These are phyloP conservation scores for Drepana falcataria DNA, from an alignment of 2,888 invertebrate genomes.

Conservation along the genomic window DNA sequence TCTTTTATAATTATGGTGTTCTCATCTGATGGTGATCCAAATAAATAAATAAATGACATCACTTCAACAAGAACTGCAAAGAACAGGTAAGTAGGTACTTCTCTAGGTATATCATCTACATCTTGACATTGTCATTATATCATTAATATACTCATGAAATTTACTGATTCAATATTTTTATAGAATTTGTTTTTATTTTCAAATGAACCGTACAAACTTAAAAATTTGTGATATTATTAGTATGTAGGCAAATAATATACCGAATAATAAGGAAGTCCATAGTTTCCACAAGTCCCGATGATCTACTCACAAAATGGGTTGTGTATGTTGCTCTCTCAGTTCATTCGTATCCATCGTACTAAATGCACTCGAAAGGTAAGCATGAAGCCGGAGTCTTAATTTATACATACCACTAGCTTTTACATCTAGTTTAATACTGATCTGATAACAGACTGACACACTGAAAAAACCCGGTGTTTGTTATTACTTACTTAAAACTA, in stretches of 20 bases:
- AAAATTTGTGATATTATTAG: neutral
- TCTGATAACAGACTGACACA: too few species aligned
- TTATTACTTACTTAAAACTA: too few species aligned
- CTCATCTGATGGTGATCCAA: too few species aligned
- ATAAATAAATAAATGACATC: too few species aligned
- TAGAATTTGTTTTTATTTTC: neutral
- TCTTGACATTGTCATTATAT: neutral
- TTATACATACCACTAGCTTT: too few species aligned
- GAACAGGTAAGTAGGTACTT: too few species aligned
- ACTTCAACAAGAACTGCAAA: too few species aligned
- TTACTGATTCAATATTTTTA: neutral
- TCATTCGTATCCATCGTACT: slow-evolving; percentile 55
- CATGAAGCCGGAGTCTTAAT: neutral
- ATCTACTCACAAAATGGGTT: slow-evolving; percentile 52
- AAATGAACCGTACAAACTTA: neutral
- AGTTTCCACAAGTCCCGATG: slow-evolving; percentile 28
- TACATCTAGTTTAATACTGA: neutral
- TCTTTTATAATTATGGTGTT: too few species aligned
- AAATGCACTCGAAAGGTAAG: slow-evolving; percentile 62
- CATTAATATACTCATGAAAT: neutral
- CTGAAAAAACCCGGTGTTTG: too few species aligned
- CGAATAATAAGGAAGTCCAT: neutral
- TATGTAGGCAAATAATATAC: neutral
- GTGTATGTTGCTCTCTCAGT: slow-evolving; percentile 60
- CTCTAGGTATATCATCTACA: too few species aligned